Evolutionary conservation across 2,113 vertebrate species (phyloP).

Genomic region (Nesogale talazaci): DNA sequence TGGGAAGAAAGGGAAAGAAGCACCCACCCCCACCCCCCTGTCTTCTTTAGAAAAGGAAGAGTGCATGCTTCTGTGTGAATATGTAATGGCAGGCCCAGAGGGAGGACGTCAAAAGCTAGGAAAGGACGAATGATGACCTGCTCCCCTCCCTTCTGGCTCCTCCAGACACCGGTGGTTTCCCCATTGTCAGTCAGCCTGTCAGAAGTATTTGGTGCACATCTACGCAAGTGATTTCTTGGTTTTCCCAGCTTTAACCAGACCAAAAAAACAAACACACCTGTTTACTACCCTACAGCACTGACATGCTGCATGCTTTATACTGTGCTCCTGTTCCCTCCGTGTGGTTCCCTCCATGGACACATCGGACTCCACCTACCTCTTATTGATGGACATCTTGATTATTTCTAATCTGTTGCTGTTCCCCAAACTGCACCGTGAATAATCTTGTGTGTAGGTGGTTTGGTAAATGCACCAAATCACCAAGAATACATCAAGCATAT

Average conservation of each 20-base stretch:
- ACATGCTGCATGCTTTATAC: background rate
- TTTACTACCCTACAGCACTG: background rate
- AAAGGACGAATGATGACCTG: background rate
- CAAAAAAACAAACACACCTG: background rate
- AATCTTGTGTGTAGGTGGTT: background rate
- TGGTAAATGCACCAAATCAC: no score
- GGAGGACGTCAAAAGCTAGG: background rate
- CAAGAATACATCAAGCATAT: no score
- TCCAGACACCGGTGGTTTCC: background rate
- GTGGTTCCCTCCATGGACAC: background rate
- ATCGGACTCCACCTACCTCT: conserved; percentile 26
- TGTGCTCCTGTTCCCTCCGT: background rate
- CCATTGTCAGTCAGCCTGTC: background rate
- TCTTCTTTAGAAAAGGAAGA: conserved; percentile 34
- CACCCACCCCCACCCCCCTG: background rate
- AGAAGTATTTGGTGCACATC: background rate
- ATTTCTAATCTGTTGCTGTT: conserved; percentile 14
- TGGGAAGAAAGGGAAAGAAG: background rate
- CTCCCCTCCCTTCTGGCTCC: background rate
- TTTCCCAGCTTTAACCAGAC: background rate
- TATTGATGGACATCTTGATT: background rate
- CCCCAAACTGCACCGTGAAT: background rate
- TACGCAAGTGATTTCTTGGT: background rate
- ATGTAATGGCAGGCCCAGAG: background rate
- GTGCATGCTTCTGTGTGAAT: conserved; percentile 14